Base-by-base conservation (phyloP, 2,113 vertebrate genomes). In the Oncorhynchus gorbuscha region DNA sequence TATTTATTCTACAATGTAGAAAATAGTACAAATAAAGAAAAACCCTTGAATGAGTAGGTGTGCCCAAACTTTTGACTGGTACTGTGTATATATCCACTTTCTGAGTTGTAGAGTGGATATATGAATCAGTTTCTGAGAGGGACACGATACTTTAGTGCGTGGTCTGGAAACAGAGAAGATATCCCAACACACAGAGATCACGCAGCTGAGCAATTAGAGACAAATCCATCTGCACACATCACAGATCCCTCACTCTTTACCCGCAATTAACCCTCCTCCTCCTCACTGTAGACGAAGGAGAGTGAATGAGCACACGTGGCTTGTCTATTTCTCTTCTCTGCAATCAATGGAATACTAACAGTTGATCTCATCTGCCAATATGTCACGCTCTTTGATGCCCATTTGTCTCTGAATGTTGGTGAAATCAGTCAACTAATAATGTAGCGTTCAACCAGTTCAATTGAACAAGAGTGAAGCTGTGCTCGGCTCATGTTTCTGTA, bases 151-250 rank as follows among this genome's bases (percentile, higher is more conserved):
- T 59, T 55, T 7, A 58, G 51, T 18, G 48, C 5, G n/a, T 13
- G 26, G 4, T 18, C 45, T 58, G 72, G 58, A 81, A 30, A 71
- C 61, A 72, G 32, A 79, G 3, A 8, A 22, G 22, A 62, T 59
- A 66, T 6, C 14, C 32, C 22, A 14, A 32, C 65, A 61, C 22
- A 39, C 18, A 58, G 30, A 72, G 71, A 51, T 81, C 66, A 67
- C 55, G 39, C 71, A 62, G 80, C 74, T 69, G 77, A 16, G 1
- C 76, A 69, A 84, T 83, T 80, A 82, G 71, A 79, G 82, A 79
- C 74, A 65, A 73, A 58, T 72, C 75, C 78, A 62, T 75, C 51
- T 24, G 66, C 14, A 71, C 30, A 76, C 70, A 75, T 14, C 22
- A 59, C 7, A 73, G 58, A 55, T 74, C 70, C 30, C 22, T 35